Percentiles rank a stretch among this genome's conserved stretches.
Conservation (phyloP, 2,888 invertebrate species). For the Teleogryllus oceanicus region DNA sequence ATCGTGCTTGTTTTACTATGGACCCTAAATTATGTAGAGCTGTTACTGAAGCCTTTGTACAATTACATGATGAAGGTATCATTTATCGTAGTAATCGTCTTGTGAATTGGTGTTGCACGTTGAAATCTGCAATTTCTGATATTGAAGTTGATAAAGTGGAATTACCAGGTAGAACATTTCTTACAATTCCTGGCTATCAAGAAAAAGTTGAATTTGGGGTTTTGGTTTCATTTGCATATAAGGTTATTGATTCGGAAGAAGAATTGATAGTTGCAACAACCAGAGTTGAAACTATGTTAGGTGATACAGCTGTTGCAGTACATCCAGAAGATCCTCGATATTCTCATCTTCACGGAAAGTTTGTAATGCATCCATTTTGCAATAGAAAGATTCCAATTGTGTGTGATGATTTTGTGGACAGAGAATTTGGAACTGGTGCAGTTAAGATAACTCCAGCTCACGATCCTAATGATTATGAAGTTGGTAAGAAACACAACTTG, state of each 20-base stretch:
- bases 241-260: slow-evolving; percentile 59
- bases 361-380: slow-evolving; percentile 83
- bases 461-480: slow-evolving; percentile 94
- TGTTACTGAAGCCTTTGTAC: slow-evolving; percentile 91
- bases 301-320: slow-evolving; percentile 97
- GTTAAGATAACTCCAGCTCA: slow-evolving; percentile 99
- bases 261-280: slow-evolving; percentile 94
- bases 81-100: slow-evolving; percentile 92
- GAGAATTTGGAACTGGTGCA: slow-evolving; percentile 94
- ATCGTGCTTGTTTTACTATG: slow-evolving; percentile 93
- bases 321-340: slow-evolving; percentile 89
- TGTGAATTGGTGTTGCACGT: slow-evolving; percentile 97
- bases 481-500: slow-evolving; percentile 83
- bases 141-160: slow-evolving; percentile 98
- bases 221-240: slow-evolving; percentile 87
- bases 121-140: slow-evolving; percentile 97
- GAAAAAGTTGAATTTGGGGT: slow-evolving; percentile 91
- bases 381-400: slow-evolving; percentile 81
- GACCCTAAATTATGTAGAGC: slow-evolving; percentile 82
- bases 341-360: slow-evolving; percentile 74
- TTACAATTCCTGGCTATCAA: slow-evolving; percentile 89
- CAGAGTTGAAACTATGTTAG: slow-evolving; percentile 96
- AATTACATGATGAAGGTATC: slow-evolving; percentile 78
- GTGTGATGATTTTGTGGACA: slow-evolving; percentile 91
- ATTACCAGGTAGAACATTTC: slow-evolving; percentile 75